Conservation (phyloP, 2,113 vertebrate genomes). For the Dasyurus viverrinus region DNA sequence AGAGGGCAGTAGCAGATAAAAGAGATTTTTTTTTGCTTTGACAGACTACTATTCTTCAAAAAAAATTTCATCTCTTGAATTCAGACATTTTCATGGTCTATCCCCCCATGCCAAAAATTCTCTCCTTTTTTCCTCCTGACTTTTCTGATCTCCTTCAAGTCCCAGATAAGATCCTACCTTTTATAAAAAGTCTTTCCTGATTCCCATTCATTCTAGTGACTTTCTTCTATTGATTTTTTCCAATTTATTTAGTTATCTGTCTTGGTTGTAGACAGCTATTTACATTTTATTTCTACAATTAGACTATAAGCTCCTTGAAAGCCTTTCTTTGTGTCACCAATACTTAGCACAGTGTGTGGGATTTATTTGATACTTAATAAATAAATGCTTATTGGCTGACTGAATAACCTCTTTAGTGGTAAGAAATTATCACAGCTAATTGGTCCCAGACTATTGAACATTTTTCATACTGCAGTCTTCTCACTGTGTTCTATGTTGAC, state of each 20-base stretch:
- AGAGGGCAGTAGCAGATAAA: neutral
- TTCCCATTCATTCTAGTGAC: neutral
- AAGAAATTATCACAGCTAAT: neutral
- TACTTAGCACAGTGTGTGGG: neutral
- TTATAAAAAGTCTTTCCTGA: neutral
- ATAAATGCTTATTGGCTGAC: neutral
- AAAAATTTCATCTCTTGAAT: neutral
- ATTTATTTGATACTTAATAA: neutral
- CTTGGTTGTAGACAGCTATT: neutral
- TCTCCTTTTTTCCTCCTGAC: neutral
- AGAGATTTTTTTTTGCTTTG: neutral
- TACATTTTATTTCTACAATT: neutral
- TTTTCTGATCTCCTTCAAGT: neutral
- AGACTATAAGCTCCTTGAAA: neutral
- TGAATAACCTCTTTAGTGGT: neutral
- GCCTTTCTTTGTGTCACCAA: neutral
- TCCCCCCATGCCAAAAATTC: neutral
- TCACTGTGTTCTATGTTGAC: neutral
- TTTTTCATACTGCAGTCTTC: neutral
- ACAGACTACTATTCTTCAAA: neutral
- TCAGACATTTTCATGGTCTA: neutral
- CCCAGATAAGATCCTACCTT: neutral
- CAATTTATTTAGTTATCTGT: neutral
- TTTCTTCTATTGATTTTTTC: neutral
- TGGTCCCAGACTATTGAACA: neutral